phyloP scores from a whole-genome alignment of 2,113 vertebrate species.

The Chamaea fasciata region DNA sequence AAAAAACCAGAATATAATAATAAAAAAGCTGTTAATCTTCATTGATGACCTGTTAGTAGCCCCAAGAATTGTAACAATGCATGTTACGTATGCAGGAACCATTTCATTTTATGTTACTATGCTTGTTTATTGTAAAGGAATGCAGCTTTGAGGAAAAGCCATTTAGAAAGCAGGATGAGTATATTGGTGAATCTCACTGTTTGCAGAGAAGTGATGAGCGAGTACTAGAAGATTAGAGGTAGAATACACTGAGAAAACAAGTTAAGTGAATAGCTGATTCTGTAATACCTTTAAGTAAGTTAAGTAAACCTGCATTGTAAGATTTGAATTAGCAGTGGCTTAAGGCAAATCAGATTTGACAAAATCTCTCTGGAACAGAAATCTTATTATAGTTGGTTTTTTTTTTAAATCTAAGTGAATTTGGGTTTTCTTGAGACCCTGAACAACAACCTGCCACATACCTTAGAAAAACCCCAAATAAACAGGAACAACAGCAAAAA shows the following conservation, averaged over 20 bases:
- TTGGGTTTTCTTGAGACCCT: background rate
- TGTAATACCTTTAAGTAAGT: background rate
- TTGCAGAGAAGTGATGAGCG: background rate
- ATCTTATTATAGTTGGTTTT: background rate
- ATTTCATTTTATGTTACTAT: background rate
- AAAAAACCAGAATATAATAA: background rate
- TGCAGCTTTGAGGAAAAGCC: background rate
- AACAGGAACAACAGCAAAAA: background rate
- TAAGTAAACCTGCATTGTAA: background rate
- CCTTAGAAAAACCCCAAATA: background rate
- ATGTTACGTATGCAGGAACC: background rate
- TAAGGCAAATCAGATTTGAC: conserved; percentile 2
- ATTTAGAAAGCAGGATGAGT: background rate
- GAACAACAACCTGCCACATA: background rate
- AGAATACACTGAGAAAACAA: background rate
- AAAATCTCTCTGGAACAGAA: background rate
- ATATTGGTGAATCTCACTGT: background rate
- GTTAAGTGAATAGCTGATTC: background rate
- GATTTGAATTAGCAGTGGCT: background rate
- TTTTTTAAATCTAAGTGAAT: background rate
- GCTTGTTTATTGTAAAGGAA: background rate
- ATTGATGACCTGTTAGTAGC: background rate
- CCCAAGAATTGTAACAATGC: background rate
- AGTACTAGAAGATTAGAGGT: background rate
- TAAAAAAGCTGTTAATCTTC: background rate